These are phyloP conservation scores for Pao palembangensis DNA, from an alignment of 2,113 vertebrate species.

Conservation along the genomic window DNA sequence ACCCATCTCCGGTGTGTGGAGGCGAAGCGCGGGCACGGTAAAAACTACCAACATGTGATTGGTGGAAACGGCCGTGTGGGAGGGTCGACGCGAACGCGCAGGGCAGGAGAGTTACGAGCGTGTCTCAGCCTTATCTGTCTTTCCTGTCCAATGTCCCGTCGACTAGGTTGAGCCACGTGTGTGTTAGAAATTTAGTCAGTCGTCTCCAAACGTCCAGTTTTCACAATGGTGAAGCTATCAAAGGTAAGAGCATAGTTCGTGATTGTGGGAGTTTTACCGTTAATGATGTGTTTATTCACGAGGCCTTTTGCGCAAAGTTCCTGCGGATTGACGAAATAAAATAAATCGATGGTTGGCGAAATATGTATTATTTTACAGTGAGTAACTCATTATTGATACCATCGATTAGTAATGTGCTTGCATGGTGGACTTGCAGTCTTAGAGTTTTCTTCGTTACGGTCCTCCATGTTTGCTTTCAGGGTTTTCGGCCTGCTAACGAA, in stretches of 20 bases:
- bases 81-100: slow-evolving; percentile 47
- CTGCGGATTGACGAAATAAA: slow-evolving; percentile 3
- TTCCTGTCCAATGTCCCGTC: slow-evolving; percentile 58
- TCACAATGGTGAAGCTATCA: slow-evolving; percentile 76
- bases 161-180: slow-evolving; percentile 68
- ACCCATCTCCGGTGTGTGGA: neutral
- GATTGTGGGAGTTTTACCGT: neutral
- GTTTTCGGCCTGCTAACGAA: slow-evolving; percentile 38
- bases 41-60: slow-evolving; percentile 34
- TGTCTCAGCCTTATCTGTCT: slow-evolving; percentile 56
- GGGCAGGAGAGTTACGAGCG: slow-evolving; percentile 47
- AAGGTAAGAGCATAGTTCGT: slow-evolving; percentile 65
- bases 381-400: neutral
- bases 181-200: slow-evolving; percentile 17
- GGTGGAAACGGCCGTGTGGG: slow-evolving; percentile 44
- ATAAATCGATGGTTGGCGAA: too few species aligned
- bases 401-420: neutral
- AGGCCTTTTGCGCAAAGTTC: slow-evolving; percentile 46
- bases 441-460: slow-evolving; percentile 1
- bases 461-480: slow-evolving; percentile 60
- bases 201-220: slow-evolving; percentile 20
- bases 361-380: too few species aligned
- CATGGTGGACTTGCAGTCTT: neutral
- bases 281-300: slow-evolving; percentile 26
- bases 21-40: slow-evolving; percentile 47